These are phyloP conservation scores for Albula glossodonta DNA, from an alignment of 2,113 vertebrate species.

Conservation along the genomic window DNA sequence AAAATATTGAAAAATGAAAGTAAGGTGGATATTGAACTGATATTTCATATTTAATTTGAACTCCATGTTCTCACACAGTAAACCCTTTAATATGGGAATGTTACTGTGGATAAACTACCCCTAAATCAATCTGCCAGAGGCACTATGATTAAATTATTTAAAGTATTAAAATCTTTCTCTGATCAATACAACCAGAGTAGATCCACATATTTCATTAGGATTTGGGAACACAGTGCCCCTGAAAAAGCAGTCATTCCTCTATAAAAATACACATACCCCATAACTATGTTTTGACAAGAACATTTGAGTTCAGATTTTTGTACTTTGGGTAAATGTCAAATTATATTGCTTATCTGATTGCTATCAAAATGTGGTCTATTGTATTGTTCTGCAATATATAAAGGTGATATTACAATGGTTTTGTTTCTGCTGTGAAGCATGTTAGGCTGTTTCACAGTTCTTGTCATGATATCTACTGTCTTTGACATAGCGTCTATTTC, in stretches of 20 bases:
- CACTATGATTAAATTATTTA: neutral
- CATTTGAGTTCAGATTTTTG: neutral
- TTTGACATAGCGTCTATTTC: neutral
- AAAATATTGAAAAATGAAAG: constrained; percentile 46
- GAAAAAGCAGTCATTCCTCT: neutral
- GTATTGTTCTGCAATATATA: neutral
- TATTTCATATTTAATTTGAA: constrained; percentile 24
- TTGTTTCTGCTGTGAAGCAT: too few species aligned
- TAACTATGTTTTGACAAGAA: neutral
- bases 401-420: constrained; percentile 3
- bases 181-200: neutral
- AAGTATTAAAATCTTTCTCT: neutral
- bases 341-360: neutral
- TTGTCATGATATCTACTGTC: neutral
- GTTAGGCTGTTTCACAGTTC: too few species aligned
- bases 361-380: neutral
- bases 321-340: neutral
- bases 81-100: constrained; percentile 12
- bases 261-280: neutral
- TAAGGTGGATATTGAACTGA: constrained; percentile 55
- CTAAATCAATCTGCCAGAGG: constrained; percentile 19
- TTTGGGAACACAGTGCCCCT: neutral
- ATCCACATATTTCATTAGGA: neutral
- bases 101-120: constrained; percentile 29
- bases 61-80: constrained; percentile 20